phyloP scores from a whole-genome alignment of 2,888 invertebrate genomes.

The Toxonevra muliebris region DNA sequence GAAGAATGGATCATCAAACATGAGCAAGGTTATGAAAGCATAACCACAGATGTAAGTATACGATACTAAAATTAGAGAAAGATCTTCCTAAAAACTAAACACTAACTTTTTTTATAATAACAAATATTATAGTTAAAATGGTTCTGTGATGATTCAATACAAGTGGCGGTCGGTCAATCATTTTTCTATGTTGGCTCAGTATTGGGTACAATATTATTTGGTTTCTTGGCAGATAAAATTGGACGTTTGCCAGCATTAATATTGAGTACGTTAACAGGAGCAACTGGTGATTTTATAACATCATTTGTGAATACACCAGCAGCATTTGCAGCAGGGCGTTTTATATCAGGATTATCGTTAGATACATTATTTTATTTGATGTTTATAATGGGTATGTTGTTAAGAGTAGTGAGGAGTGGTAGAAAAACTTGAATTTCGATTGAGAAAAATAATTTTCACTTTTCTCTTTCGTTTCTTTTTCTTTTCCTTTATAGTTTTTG shows the following conservation, averaged over 20 bases:
- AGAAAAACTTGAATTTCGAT: no score
- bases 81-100: no score
- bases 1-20: slow-evolving; percentile 69
- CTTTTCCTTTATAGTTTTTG: slow-evolving; percentile 65
- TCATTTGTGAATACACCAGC: slow-evolving; percentile 64
- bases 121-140: slow-evolving; percentile 67
- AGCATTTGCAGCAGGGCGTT: slow-evolving; percentile 67
- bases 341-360: slow-evolving; percentile 70
- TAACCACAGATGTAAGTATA: slow-evolving; percentile 70
- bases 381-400: slow-evolving; percentile 69
- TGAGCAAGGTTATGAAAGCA: slow-evolving; percentile 68
- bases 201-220: slow-evolving; percentile 68
- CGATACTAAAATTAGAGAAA: no score
- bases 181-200: slow-evolving; percentile 72
- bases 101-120: neutral
- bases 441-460: no score
- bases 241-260: slow-evolving; percentile 69
- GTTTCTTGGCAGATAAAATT: slow-evolving; percentile 69
- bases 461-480: no score
- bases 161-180: slow-evolving; percentile 69
- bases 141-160: slow-evolving; percentile 70
- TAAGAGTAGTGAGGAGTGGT: no score
- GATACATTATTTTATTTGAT: slow-evolving; percentile 70
- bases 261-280: slow-evolving; percentile 67
- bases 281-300: slow-evolving; percentile 68